Base-by-base conservation (phyloP, 2,888 invertebrate species). In the Ophioninae sp. region DNA sequence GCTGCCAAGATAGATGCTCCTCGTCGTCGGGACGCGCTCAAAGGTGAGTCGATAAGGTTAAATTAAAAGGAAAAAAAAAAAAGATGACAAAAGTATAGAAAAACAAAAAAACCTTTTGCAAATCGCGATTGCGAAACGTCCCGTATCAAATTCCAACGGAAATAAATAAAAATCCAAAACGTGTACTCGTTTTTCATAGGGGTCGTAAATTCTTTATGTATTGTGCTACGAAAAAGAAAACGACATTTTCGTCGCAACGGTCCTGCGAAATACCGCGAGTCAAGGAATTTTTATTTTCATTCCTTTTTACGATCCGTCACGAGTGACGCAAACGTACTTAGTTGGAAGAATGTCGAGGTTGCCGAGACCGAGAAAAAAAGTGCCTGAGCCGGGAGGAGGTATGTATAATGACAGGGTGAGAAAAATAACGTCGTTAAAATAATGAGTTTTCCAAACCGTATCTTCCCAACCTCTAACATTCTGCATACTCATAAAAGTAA, bases 21-120 rank as follows among this genome's bases (percentile, higher is more conserved):
- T 81, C 85, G 85, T 81, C 84, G 80, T 83, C 86, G 81, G 84
- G 84, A 85, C 86, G 83, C 84, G 84, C 84, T 84, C 80, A 86
- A 83, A 86, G 86, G 85, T 85, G 72, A 85, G 85, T 73, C 30
- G 2, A 44, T 30, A 8, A 10, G 7, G 20, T 3, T 9, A 22
- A 58, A 58, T 61, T 20, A 8, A 20, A 20, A 59, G 22, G 2
- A 8, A 6, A 20, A 20, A 59, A 59, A 20, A 59, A 59, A 20
- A 22, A 1, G 7, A 20, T 3, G 5, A 17, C 23, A 23, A 17
- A 20, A 22, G 6, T 23, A 0, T 22, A 22, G 9, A 23, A 51
- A 30, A 9, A 23, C 7, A 13, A 5, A n/a, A 68, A 9, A 23
- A 23, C n/a, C n/a, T n/a, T 10, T 51, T 20, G 23, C 51, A 0